Evolutionary conservation across 2,113 vertebrate species (phyloP).

Genomic region (Pseudolaguvia tuberculata): DNA sequence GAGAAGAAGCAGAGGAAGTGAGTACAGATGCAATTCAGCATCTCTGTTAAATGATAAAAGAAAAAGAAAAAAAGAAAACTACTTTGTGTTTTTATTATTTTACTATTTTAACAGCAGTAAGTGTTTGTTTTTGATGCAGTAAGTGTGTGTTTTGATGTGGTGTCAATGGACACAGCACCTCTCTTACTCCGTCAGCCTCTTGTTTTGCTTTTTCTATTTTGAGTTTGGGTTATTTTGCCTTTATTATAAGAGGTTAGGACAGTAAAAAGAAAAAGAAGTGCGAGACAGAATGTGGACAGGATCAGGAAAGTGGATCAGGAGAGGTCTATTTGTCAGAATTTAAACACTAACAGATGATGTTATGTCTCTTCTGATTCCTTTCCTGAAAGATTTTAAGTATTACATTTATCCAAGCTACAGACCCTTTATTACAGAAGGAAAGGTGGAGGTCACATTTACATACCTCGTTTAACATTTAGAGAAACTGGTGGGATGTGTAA

Average conservation of each 20-base stretch:
- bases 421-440: background rate
- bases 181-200: background rate
- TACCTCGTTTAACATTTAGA: constrained; percentile 58
- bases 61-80: too few relatives aligned
- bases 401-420: background rate
- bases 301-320: too few relatives aligned
- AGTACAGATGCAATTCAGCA: constrained; percentile 41
- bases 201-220: background rate
- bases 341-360: background rate
- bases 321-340: too few relatives aligned
- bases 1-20: constrained; percentile 98
- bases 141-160: too few relatives aligned
- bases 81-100: too few relatives aligned
- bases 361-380: background rate
- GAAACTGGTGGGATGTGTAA: constrained; percentile 49
- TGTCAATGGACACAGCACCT: too few relatives aligned
- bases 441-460: constrained; percentile 60
- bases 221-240: background rate
- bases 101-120: too few relatives aligned
- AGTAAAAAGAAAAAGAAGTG: too few relatives aligned
- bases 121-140: too few relatives aligned
- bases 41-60: too few relatives aligned
- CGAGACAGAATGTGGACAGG: too few relatives aligned
- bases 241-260: too few relatives aligned
- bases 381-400: background rate